Conservation (phyloP, 2,797 vertebrate genomes). For the Enteromius anoplus region DNA sequence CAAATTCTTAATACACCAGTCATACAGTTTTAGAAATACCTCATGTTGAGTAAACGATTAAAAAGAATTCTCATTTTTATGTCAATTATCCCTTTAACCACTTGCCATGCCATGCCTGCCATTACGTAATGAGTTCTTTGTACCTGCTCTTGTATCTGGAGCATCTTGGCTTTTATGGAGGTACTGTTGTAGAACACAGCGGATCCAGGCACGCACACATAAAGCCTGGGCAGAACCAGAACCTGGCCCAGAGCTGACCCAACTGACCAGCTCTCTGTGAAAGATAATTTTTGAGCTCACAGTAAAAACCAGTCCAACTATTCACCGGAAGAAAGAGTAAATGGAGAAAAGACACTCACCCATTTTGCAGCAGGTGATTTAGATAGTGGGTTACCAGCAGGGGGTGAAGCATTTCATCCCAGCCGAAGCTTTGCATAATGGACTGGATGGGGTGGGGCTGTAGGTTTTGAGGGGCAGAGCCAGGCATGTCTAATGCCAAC, state of each 20-base stretch:
- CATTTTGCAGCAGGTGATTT: conserved; percentile 90
- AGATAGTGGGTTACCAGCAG: conserved; percentile 91
- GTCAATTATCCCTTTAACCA: neutral
- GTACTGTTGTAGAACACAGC: conserved; percentile 93
- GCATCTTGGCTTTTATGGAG: conserved; percentile 79
- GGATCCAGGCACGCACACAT: conserved; percentile 90
- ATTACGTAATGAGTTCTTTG: neutral
- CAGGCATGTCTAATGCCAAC: conserved; percentile 88
- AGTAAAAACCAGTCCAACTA: neutral
- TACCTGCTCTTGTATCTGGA: conserved; percentile 76
- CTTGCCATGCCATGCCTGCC: neutral
- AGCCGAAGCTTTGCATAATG: conserved; percentile 91
- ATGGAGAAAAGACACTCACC: conserved; percentile 67
- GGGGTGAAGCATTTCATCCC: conserved; percentile 94
- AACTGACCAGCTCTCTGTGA: conserved; percentile 82
- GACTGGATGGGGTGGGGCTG: conserved; percentile 88
- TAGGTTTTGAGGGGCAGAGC: conserved; percentile 87
- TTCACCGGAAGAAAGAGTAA: neutral
- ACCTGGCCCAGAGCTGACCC: conserved; percentile 68
- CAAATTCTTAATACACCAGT: neutral
- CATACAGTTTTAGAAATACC: neutral
- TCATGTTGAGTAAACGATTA: neutral
- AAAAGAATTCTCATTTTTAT: neutral
- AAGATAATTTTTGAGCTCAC: neutral
- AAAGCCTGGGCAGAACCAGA: conserved; percentile 82